Evolutionary conservation across 2,797 vertebrate species (phyloP).

Genomic region (Schizopygopsis pylzovi): DNA sequence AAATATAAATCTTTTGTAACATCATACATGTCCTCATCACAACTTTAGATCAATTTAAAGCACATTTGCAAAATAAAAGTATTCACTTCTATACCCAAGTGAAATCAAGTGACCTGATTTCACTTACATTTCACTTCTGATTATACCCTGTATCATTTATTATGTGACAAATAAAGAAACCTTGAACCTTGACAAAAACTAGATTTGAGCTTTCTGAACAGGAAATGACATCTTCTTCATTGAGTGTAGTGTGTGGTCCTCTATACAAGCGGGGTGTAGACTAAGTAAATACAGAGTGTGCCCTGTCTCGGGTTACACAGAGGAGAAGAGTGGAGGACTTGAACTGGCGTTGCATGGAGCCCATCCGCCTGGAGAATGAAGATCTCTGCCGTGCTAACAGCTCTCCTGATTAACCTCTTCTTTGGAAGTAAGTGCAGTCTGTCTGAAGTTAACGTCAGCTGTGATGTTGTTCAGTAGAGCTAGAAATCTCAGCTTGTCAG

Average conservation of each 20-base stretch:
- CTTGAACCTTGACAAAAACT: not conserved
- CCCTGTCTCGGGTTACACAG: constrained; percentile 79
- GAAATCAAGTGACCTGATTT: too few species aligned
- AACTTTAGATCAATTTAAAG: not conserved
- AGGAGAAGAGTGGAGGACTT: constrained; percentile 65
- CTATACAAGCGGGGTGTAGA: constrained; percentile 3
- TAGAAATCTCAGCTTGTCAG: not conserved
- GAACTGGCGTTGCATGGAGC: constrained; percentile 76
- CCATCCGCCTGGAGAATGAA: constrained; percentile 81
- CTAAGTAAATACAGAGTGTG: constrained; percentile 70
- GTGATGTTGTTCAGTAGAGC: not conserved
- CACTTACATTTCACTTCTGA: too few species aligned
- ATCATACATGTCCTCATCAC: not conserved
- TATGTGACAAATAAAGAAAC: too few species aligned
- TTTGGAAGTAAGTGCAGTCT: constrained; percentile 75
- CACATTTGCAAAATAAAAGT: not conserved
- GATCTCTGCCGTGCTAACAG: constrained; percentile 76
- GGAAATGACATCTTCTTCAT: not conserved
- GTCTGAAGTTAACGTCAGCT: constrained; percentile 24
- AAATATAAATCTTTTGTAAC: not conserved
- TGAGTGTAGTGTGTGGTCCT: not conserved
- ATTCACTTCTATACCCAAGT: not conserved
- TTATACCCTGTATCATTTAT: too few species aligned
- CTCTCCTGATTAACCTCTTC: constrained; percentile 75
- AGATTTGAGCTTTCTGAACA: not conserved